phyloP scores from a whole-genome alignment of 2,113 vertebrate species.

The Rhinolophus ferrumequinum region DNA sequence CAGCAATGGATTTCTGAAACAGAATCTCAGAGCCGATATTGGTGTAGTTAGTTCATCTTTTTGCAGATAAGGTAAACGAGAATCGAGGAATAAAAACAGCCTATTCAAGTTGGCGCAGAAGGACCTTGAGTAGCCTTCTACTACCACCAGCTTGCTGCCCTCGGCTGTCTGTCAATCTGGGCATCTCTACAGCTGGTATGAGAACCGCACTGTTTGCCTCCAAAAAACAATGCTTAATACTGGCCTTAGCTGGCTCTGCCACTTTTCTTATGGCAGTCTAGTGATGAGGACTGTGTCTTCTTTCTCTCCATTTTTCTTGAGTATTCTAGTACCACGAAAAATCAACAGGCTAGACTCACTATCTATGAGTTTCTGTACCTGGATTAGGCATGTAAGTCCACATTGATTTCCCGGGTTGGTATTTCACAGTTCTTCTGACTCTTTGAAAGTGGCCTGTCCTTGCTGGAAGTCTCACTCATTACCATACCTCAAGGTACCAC shows the following conservation, averaged over 20 bases:
- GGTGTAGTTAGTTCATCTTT: neutral
- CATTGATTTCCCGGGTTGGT: constrained; percentile 5
- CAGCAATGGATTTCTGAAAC: neutral
- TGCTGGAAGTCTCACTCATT: constrained; percentile 13
- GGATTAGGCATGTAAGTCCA: neutral
- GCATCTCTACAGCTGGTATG: neutral
- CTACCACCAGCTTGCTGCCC: neutral
- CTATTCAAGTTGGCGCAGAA: neutral
- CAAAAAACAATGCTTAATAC: neutral
- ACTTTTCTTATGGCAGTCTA: neutral
- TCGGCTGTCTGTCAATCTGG: neutral
- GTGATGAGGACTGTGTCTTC: neutral
- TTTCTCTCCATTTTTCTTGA: constrained; percentile 7
- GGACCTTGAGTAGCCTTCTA: neutral
- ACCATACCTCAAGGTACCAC: neutral
- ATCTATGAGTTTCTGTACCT: neutral
- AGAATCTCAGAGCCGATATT: neutral
- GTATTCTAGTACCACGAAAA: neutral
- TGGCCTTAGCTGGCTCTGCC: neutral
- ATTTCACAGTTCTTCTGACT: neutral
- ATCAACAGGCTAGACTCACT: neutral
- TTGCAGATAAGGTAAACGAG: neutral
- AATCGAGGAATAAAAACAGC: neutral
- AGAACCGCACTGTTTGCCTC: neutral
- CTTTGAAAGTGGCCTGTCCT: neutral